Evolutionary conservation across 1,140 invertebrate genomes (phyloP).

Genomic region (Dreissena rostriformis): DNA sequence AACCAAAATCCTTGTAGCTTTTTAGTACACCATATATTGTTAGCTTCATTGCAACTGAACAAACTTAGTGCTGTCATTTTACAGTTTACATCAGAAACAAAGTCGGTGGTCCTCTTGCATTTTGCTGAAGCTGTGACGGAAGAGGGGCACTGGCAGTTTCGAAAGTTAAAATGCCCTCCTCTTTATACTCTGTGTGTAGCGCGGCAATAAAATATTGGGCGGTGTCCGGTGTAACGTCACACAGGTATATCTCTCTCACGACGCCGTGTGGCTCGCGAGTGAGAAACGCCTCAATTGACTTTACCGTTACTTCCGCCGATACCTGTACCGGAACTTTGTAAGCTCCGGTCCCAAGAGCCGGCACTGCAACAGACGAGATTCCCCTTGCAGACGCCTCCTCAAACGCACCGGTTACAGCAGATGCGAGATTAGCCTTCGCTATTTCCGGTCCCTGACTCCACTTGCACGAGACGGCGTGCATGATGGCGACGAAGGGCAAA

Average conservation of each 20-base stretch:
- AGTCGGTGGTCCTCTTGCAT: too few relatives aligned
- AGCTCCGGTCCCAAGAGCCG: slow-evolving; percentile 11
- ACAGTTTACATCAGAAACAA: too few relatives aligned
- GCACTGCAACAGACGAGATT: slow-evolving; percentile 10
- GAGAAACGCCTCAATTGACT: not conserved
- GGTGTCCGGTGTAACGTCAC: not conserved
- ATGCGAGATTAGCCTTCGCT: not conserved
- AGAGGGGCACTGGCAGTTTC: too few relatives aligned
- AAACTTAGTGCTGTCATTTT: too few relatives aligned
- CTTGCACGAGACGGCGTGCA: slow-evolving; percentile 22
- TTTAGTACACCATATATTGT: too few relatives aligned
- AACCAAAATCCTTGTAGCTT: too few relatives aligned
- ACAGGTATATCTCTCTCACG: slow-evolving; percentile 13
- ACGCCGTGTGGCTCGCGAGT: not conserved
- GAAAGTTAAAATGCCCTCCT: too few relatives aligned
- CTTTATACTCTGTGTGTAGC: too few relatives aligned
- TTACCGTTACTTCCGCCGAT: not conserved
- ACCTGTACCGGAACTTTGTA: slow-evolving; percentile 5
- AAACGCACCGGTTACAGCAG: not conserved
- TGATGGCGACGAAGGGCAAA: slow-evolving; percentile 2
- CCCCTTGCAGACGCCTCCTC: not conserved
- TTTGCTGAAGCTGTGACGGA: too few relatives aligned
- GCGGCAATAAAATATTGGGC: not conserved
- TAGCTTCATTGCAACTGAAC: too few relatives aligned
- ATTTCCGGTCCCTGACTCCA: slow-evolving; percentile 9